Evolutionary conservation across 1,140 invertebrate species (phyloP), one percentile per base, ranked within the genome.

Genomic region (Papilio xuthus): DNA sequence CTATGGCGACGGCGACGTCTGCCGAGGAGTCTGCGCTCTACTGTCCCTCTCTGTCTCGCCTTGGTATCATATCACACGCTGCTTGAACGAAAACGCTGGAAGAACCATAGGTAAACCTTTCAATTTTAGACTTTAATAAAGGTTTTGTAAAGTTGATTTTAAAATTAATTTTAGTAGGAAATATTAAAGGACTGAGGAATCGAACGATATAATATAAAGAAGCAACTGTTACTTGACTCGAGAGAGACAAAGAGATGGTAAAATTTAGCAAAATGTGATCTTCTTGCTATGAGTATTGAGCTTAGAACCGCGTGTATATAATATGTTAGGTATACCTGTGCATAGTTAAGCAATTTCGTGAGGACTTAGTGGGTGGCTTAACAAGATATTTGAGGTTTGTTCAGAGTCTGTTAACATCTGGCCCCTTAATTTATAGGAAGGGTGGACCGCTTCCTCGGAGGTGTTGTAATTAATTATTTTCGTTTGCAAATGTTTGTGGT

Each of bases 1-100:
- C 88, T 86, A 93, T 92, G 85, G 87, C 90, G 85, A 93, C 91
- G 86, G 92, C 90, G 90, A 93, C 92, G 92, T 93, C 92, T 93
- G 92, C 92, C 90, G 91, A 92, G 91, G 88, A 93, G 91, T 89
- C 92, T 93, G 92, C 91, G 91, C 92, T 89, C 89, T 92, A 93
- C 91, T 93, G 86, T 93, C 92, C 86, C 89, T 91, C 87, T 92
- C 89, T 85, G 88, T 92, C 90, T 90, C 90, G 89, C 88, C 90
- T 86, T 88, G 89, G 89, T 93, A 91, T 92, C 87, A 91, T 91
- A 91, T 88, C 90, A 90, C 84, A 89, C 83, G 80, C 83, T 84
- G 53, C 83, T 81, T 70, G 77, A 47, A 56, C 69, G 41, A 81
- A 77, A 81, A 76, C 26, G 78, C 79, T 83, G 78, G 41, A 84